Base-by-base conservation (phyloP, 2,888 invertebrate species). In the Actias luna region DNA sequence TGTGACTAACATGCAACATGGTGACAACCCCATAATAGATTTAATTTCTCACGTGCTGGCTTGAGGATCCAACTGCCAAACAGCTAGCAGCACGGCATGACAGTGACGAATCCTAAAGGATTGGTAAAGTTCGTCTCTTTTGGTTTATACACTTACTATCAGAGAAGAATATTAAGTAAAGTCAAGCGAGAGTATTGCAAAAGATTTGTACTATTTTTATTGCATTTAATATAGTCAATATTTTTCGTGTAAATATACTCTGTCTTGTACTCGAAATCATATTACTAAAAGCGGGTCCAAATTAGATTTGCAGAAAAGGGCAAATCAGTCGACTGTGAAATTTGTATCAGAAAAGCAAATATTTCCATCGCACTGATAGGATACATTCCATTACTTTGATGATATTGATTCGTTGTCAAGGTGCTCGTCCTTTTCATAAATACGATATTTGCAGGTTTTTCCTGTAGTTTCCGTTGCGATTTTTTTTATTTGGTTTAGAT, bases 281-380 rank as follows among this genome's bases (percentile, higher is more conserved):
- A 58, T 69, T 60, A 62, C 66, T 67, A 61, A 60, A 63, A 66
- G 62, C 66, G 57, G 61, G 59, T 27, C 27, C 59, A 70, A 68
- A 72, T 68, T 65, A 67, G 63, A 72, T 70, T 68, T 63, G 62
- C 61, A 59, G 57, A 64, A 67, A 68, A 72, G 65, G 67, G 66
- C 63, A 67, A 67, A 66, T 65, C 64, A 66, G 63, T 57, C 62
- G 57, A 59, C 65, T 67, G 64, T 58, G 64, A 68, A 71, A 67
- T 69, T 67, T 67, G 67, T 69, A 68, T 69, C 64, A 65, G 66
- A 67, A 66, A 66, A 62, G 66, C 65, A 69, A 68, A 70, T 68
- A 69, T 68, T 69, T 67, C 64, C 67, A 67, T 68, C 66, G 60
- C 65, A 65, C 62, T 68, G 67, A 68, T 70, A 66, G 62, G 67